Evolutionary conservation across 2,888 invertebrate species (phyloP).

Genomic region (Gisinianus flammeolus): DNA sequence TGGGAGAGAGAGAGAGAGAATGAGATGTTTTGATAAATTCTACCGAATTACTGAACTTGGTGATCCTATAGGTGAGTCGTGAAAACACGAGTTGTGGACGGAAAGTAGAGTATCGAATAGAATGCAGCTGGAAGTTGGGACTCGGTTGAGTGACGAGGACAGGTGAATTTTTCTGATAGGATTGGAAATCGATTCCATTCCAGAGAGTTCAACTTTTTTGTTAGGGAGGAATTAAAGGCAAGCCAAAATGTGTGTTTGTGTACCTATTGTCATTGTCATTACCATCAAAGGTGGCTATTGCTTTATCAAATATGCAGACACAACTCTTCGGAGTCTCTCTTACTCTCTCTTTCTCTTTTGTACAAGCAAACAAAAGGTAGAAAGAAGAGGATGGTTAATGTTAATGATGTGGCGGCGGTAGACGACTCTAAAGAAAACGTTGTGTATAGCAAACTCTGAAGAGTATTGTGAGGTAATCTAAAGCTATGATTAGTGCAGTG

Average conservation of each 20-base stretch:
- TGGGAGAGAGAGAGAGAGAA: too few relatives aligned
- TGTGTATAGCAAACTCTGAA: not conserved
- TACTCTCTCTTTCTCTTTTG: not conserved
- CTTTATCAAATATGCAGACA: constrained; percentile 12
- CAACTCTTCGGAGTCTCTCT: not conserved
- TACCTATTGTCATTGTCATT: not conserved
- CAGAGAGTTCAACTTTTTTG: not conserved
- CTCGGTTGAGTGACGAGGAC: constrained; percentile 30
- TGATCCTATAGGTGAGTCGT: not conserved
- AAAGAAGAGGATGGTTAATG: not conserved
- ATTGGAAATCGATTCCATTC: constrained; percentile 27
- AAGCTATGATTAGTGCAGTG: constrained; percentile 19
- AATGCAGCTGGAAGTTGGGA: constrained; percentile 29
- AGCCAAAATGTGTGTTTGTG: not conserved
- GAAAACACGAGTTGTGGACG: not conserved
- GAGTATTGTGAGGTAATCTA: constrained; percentile 1
- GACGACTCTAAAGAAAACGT: not conserved
- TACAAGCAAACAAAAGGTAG: not conserved
- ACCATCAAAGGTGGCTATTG: constrained; percentile 3
- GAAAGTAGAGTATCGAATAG: not conserved
- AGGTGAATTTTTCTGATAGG: constrained; percentile 37
- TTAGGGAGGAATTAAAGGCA: not conserved
- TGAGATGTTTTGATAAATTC: too few relatives aligned
- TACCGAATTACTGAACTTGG: not conserved
- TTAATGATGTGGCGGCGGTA: not conserved